These are phyloP conservation scores for Hypolimnas misippus DNA, from an alignment of 2,888 invertebrate genomes.

Conservation along the genomic window DNA sequence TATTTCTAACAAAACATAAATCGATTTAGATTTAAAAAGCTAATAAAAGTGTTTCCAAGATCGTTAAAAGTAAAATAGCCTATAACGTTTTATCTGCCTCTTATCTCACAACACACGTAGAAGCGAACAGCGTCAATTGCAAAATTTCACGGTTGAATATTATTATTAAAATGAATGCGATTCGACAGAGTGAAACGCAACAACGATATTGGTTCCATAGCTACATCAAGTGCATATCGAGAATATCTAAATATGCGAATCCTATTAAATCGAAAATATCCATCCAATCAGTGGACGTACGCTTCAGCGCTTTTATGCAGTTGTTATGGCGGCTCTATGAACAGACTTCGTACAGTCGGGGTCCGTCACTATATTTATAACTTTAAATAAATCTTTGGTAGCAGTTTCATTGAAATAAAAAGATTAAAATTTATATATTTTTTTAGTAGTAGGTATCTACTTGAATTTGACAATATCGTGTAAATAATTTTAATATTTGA, in stretches of 20 bases:
- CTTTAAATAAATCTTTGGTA: slow-evolving; percentile 14
- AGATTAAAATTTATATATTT: no score
- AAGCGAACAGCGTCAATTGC: slow-evolving; percentile 9
- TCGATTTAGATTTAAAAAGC: slow-evolving; percentile 2
- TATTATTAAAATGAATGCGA: slow-evolving; percentile 22
- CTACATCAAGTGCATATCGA: slow-evolving; percentile 46
- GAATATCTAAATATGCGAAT: slow-evolving; percentile 62
- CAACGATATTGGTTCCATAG: slow-evolving; percentile 18
- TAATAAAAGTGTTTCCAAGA: slow-evolving; percentile 7
- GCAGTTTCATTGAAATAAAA: no score
- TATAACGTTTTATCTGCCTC: slow-evolving; percentile 10
- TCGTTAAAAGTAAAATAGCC: slow-evolving; percentile 12
- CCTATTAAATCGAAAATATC: slow-evolving; percentile 72
- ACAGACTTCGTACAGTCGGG: slow-evolving; percentile 31
- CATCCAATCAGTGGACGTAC: slow-evolving; percentile 68
- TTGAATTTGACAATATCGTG: background rate
- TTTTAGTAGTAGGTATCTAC: no score
- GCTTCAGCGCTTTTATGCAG: slow-evolving; percentile 62
- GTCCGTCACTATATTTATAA: slow-evolving; percentile 18
- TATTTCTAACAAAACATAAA: background rate
- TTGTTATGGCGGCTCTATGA: slow-evolving; percentile 52
- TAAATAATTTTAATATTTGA: background rate
- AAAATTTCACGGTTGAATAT: slow-evolving; percentile 14
- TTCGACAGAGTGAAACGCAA: slow-evolving; percentile 18
- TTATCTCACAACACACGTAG: slow-evolving; percentile 7